A percentile compares a stretch with the other conserved stretches of the same genome.
These are phyloP conservation scores for Acanthopleura granulata DNA, from an alignment of 2,888 invertebrate species.

Conservation along the genomic window DNA sequence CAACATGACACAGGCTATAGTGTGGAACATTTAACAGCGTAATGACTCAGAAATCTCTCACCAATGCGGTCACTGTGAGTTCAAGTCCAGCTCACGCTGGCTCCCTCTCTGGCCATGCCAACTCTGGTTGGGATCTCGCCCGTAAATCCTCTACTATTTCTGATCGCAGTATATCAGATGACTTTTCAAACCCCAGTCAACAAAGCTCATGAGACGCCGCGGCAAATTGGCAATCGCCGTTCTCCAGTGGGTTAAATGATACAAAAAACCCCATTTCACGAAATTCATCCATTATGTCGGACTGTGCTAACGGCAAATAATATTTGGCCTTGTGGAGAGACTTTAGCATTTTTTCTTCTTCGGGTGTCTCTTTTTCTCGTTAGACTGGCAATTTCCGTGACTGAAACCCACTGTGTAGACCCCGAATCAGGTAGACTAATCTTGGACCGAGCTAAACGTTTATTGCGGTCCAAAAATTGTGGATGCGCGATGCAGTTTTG, in stretches of 20 bases:
- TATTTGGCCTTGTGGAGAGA: conserved; percentile 1
- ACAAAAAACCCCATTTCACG: background rate
- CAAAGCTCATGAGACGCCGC: background rate
- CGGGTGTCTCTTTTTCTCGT: background rate
- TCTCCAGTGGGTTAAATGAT: conserved; percentile 1
- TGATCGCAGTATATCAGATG: background rate
- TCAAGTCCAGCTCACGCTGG: too few species aligned
- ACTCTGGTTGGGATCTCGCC: background rate
- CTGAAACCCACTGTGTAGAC: background rate
- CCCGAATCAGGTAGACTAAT: background rate
- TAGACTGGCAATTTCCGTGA: conserved; percentile 2
- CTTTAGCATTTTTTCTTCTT: background rate
- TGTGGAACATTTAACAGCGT: too few species aligned
- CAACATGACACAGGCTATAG: too few species aligned
- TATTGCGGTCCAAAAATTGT: background rate
- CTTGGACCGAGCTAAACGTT: background rate
- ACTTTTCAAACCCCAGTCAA: background rate
- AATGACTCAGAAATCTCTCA: too few species aligned
- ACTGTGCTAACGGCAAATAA: background rate
- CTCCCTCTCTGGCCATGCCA: too few species aligned
- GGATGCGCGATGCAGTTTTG: background rate
- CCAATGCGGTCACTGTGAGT: too few species aligned
- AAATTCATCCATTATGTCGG: background rate
- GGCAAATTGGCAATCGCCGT: background rate
- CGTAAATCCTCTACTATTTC: background rate